Base-by-base conservation (phyloP, 2,797 vertebrate species). In the Gymnothorax reevesii region DNA sequence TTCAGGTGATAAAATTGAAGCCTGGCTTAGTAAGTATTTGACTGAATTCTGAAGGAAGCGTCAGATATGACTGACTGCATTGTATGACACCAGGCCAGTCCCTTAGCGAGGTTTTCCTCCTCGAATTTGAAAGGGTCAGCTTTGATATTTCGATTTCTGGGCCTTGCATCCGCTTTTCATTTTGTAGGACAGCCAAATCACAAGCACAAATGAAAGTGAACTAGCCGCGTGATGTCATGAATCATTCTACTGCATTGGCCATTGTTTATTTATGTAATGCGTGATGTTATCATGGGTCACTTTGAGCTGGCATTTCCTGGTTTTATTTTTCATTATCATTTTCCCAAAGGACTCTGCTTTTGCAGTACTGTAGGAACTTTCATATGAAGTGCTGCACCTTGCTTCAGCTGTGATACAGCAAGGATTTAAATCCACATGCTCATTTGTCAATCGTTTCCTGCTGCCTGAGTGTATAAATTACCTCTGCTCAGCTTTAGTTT, bases 1-100 rank as follows among this genome's bases (percentile, higher is more conserved):
- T 27, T 69, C 15, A 64, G 69, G 77, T 73, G 13, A 77, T 87
- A 82, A 84, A 87, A 87, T 87, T 87, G 86, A 87, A 83, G 66
- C 75, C 33, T 87, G 52, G 54, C n/a, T 82, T 57, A 25, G 8
- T 59, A 49, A 80, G 20, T 80, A 55, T 22, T 42, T 12, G 15
- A 4, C 52, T 20, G 49, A 55, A n/a, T 10, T 49, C 49, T 22
- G 22, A 83, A 27, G n/a, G 80, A 82, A 52, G 54, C 80, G n/a
- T 83, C 55, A 54, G 20, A 2, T 33, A 2, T 54, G 52, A 22
- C 7, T 22, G 13, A 17, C 42, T 13, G 3, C 20, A 5, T 49
- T 49, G 33, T 1, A 55, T 80, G 9, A 80, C 22, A 22, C 22
- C 8, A 12, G 20, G 77, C 20, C 52, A 3, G 73, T 49, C 42